These are phyloP conservation scores for Slavum lentiscoides DNA, from an alignment of 2,888 invertebrate species.

Conservation along the genomic window DNA sequence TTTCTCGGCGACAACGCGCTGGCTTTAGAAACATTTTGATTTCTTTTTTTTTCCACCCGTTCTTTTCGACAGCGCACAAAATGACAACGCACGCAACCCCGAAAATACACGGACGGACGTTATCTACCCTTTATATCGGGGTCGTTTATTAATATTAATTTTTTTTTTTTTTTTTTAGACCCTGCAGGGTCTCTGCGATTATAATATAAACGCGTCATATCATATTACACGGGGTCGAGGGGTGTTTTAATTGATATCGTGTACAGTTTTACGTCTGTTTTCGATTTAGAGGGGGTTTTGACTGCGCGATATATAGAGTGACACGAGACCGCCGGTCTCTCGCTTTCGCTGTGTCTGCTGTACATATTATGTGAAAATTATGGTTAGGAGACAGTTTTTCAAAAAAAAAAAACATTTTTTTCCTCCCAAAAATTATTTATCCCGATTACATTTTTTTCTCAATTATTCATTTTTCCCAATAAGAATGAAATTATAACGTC, in stretches of 20 bases:
- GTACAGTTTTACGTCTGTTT: conserved; percentile 27
- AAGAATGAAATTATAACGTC: too few species aligned
- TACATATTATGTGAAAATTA: too few species aligned
- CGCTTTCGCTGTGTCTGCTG: too few species aligned
- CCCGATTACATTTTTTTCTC: too few species aligned
- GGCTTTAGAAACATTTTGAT: conserved; percentile 14
- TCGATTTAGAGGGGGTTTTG: conserved; percentile 10
- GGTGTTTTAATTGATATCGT: conserved; percentile 37
- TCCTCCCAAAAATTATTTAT: too few species aligned
- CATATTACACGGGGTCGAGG: not conserved
- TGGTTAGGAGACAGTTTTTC: too few species aligned
- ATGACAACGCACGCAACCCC: not conserved
- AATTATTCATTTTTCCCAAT: too few species aligned
- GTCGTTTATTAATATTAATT: conserved; percentile 21
- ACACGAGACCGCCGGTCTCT: too few species aligned
- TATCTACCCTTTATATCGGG: conserved; percentile 35
- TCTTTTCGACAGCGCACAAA: not conserved
- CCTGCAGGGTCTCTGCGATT: too few species aligned
- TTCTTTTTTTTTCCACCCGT: not conserved
- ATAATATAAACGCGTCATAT: not conserved
- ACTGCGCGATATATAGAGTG: too few species aligned
- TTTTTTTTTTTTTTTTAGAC: not conserved
- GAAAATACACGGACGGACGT: conserved; percentile 3
- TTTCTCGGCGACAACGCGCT: not conserved
- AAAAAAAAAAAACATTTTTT: too few species aligned